Conservation (phyloP, 2,797 vertebrate species). For the Leucoraja ocellata region DNA sequence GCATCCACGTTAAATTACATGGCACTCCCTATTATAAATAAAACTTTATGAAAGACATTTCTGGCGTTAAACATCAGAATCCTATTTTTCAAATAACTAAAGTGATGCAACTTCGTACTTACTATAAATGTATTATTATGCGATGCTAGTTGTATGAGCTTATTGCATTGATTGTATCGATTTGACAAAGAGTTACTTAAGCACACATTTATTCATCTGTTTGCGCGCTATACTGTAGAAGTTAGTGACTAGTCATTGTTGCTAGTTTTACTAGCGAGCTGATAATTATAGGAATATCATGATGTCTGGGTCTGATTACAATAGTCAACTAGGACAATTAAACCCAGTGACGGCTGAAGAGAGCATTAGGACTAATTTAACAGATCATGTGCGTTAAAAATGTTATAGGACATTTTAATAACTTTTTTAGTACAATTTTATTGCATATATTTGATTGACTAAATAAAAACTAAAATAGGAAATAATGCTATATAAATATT, state of each 20-base stretch:
- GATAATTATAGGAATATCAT: slow-evolving; percentile 8
- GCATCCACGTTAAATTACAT: not conserved
- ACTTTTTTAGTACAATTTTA: not conserved
- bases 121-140: not conserved
- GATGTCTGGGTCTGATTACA: not conserved
- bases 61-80: not conserved
- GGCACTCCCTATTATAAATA: not conserved
- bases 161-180: not conserved
- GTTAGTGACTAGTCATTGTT: not conserved
- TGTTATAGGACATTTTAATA: not conserved
- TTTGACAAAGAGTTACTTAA: not conserved
- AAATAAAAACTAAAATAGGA: not conserved
- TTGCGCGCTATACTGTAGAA: not conserved
- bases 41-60: not conserved
- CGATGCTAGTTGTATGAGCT: not conserved
- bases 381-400: not conserved
- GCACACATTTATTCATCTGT: not conserved
- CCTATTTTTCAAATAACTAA: not conserved
- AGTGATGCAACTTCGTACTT: not conserved
- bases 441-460: not conserved
- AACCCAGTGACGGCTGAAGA: not conserved
- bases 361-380: not conserved
- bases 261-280: not conserved
- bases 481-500: not conserved
- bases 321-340: not conserved